A percentile compares a stretch with the other conserved stretches of the same genome.
Conservation (phyloP, 2,797 vertebrate species). For the Pseudochromis fuscus region DNA sequence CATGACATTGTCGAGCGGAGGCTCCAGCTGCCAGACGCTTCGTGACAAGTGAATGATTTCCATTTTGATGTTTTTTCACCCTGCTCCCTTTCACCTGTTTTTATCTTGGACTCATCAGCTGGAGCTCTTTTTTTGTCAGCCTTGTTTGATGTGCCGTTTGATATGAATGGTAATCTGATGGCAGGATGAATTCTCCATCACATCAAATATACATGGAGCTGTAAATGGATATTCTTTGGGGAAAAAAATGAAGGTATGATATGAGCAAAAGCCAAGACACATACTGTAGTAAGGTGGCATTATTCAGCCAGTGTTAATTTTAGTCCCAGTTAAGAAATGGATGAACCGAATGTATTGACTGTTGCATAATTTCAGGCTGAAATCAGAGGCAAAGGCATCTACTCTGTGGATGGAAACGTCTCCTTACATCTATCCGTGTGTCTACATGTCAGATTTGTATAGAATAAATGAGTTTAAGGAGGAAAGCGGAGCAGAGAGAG, state of each 20-base stretch:
- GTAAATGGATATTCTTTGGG: slow-evolving; percentile 62
- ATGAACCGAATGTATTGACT: slow-evolving; percentile 64
- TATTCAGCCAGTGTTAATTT: slow-evolving; percentile 50
- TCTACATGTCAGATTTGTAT: slow-evolving; percentile 47
- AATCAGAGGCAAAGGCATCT: slow-evolving; percentile 40
- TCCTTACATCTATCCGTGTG: slow-evolving; percentile 11
- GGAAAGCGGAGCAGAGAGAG: slow-evolving; percentile 36
- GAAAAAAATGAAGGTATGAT: slow-evolving; percentile 74
- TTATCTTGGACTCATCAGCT: slow-evolving; percentile 49
- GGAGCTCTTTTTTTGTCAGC: slow-evolving; percentile 47
- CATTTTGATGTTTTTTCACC: slow-evolving; percentile 64
- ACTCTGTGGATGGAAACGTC: slow-evolving; percentile 33
- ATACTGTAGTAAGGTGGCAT: slow-evolving; percentile 59
- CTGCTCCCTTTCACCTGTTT: slow-evolving; percentile 46
- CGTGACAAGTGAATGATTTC: slow-evolving; percentile 82
- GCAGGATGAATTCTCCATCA: slow-evolving; percentile 54
- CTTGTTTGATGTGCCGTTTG: slow-evolving; percentile 64
- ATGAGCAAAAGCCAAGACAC: slow-evolving; percentile 43
- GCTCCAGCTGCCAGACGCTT: slow-evolving; percentile 80
- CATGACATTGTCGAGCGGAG: slow-evolving; percentile 82
- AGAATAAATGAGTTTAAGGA: slow-evolving; percentile 48
- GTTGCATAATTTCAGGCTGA: slow-evolving; percentile 76
- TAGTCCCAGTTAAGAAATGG: slow-evolving; percentile 54
- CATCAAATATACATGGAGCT: slow-evolving; percentile 45
- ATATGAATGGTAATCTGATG: slow-evolving; percentile 61